Evolutionary conservation across 2,113 vertebrate species (phyloP).

Genomic region (Hippocampus barbouri): DNA sequence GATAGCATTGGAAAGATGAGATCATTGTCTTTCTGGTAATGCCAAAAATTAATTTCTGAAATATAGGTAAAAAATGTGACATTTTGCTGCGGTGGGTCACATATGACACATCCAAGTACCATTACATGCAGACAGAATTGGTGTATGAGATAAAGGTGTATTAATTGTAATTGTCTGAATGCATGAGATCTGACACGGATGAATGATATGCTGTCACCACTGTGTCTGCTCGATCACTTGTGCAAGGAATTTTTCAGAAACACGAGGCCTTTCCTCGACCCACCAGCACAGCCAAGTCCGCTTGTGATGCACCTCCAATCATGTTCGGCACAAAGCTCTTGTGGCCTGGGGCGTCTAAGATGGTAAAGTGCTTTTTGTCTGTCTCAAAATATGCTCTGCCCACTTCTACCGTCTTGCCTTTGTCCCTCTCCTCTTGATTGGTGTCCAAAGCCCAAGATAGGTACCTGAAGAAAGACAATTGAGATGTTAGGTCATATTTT

Average conservation of each 20-base stretch:
- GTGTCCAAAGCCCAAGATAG: conserved; percentile 98
- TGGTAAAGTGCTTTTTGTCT: conserved; percentile 98
- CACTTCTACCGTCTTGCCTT: conserved; percentile 98
- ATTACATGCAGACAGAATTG: not conserved
- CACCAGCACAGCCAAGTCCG: conserved; percentile 96
- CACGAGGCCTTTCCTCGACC: conserved; percentile 39
- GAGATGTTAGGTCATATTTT: not conserved
- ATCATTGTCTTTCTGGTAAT: too few species aligned
- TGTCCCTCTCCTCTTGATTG: conserved; percentile 97
- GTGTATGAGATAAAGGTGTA: not conserved
- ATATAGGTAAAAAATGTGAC: too few species aligned
- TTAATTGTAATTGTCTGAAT: too few species aligned
- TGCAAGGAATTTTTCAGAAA: not conserved
- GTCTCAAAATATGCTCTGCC: conserved; percentile 98
- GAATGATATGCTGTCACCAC: not conserved
- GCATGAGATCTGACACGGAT: too few species aligned
- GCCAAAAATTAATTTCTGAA: too few species aligned
- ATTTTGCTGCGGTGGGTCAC: too few species aligned
- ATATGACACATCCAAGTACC: too few species aligned
- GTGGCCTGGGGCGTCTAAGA: conserved; percentile 96
- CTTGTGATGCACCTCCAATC: conserved; percentile 97
- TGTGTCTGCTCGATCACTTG: not conserved
- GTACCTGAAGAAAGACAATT: conserved; percentile 75
- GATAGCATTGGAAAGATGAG: too few species aligned
- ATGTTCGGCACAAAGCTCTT: conserved; percentile 99